Base-by-base conservation (phyloP, 1,140 invertebrate genomes). In the Thaumatotibia leucotreta region DNA sequence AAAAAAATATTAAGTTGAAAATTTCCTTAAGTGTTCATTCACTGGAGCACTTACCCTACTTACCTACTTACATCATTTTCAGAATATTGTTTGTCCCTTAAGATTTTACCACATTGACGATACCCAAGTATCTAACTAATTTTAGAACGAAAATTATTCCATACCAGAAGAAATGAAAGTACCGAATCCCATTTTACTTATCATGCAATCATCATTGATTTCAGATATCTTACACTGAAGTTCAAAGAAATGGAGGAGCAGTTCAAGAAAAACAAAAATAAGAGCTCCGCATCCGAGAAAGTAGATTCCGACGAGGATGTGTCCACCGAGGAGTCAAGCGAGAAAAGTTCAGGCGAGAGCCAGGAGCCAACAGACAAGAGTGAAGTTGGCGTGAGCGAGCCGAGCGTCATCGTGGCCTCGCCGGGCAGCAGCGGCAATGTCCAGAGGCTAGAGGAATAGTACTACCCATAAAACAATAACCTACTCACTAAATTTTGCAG, bases 201-300 rank as follows among this genome's bases (percentile, higher is more conserved):
- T 61, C 14, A 33, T 49, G 17, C n/a, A n/a, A n/a, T n/a, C n/a
- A n/a, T 65, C 5, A 39, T 27, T 61, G 23, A 20, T 88, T 82
- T 8, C 80, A 95, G 94, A 86, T 97, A 97, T 82, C 88, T 97
- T 29, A 94, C 95, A 17, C 84, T 96, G 58, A 97, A 97, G 83
- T 97, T 96, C 76, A 94, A 95, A 86, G 96, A 97, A 86, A 95
- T 96, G 93, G 95, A 97, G 83, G 94, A 94, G 61, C 95, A 96
- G 81, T 93, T 95, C 72, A 88, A 87, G 66, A 92, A 92, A 66
- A 91, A 91, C 65, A 91, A 91, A 73, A 88, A 86, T 22, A 90
- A 89, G 69, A 73, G 82, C 52, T 63, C 61, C 3, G 78, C 80
- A 2, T 66, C 76, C 8, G 81, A 83, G 17, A 86, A 82, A 49